Evolutionary conservation across 2,888 invertebrate genomes (phyloP).

Genomic region (Parnassius glacialis): DNA sequence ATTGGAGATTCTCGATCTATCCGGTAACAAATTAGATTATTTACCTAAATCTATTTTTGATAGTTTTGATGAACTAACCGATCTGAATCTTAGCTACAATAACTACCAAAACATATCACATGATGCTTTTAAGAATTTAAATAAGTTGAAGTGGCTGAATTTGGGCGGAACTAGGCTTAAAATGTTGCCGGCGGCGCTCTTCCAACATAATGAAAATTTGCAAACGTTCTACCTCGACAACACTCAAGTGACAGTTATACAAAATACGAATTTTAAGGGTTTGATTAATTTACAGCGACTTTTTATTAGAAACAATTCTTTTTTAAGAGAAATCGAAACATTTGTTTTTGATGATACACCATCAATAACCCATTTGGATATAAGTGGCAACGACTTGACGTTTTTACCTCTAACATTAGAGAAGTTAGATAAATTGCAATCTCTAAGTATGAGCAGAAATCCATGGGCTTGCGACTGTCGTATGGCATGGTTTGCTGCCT

Average conservation of each 20-base stretch:
- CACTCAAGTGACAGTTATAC: slow-evolving; percentile 84
- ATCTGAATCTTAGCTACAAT: slow-evolving; percentile 83
- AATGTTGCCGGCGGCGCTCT: slow-evolving; percentile 81
- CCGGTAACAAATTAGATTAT: slow-evolving; percentile 83
- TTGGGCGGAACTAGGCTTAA: slow-evolving; percentile 83
- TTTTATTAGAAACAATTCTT: slow-evolving; percentile 82
- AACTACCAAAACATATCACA: slow-evolving; percentile 81
- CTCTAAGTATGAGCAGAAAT: slow-evolving; percentile 86
- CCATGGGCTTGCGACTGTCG: slow-evolving; percentile 93
- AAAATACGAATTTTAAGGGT: slow-evolving; percentile 84
- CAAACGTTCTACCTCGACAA: slow-evolving; percentile 83
- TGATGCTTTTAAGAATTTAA: slow-evolving; percentile 82
- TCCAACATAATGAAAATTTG: slow-evolving; percentile 83
- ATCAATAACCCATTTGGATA: slow-evolving; percentile 82
- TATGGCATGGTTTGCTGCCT: slow-evolving; percentile 86
- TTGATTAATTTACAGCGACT: slow-evolving; percentile 81
- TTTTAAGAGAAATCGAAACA: slow-evolving; percentile 82
- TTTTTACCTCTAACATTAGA: slow-evolving; percentile 86
- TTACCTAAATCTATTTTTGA: slow-evolving; percentile 86
- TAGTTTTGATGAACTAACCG: slow-evolving; percentile 81
- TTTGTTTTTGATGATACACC: slow-evolving; percentile 83
- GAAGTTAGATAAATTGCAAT: slow-evolving; percentile 82
- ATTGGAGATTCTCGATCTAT: slow-evolving; percentile 84
- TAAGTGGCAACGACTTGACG: slow-evolving; percentile 86
- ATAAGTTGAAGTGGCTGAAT: slow-evolving; percentile 77